A percentile compares a stretch with the other conserved stretches of the same genome.
These are phyloP conservation scores for Pyrgus malvae DNA, from an alignment of 2,888 invertebrate species.

Conservation along the genomic window DNA sequence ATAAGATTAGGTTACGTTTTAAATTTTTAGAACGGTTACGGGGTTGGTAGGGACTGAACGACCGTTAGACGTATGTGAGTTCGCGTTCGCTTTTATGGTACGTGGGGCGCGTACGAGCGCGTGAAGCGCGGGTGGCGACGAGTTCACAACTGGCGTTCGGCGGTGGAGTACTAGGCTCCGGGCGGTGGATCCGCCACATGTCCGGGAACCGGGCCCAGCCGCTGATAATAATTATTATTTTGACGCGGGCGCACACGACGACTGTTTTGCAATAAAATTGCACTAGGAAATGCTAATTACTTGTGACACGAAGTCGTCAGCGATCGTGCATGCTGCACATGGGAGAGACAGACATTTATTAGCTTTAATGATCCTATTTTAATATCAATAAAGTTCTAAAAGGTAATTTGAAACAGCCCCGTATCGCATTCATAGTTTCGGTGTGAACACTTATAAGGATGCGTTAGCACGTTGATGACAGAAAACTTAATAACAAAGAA, in stretches of 20 bases:
- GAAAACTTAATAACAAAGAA: too few relatives aligned
- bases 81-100: background rate
- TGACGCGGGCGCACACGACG: constrained; percentile 42
- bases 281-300: constrained; percentile 35
- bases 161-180: background rate
- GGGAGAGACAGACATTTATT: background rate
- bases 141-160: constrained; percentile 54
- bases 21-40: constrained; percentile 33
- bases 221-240: constrained; percentile 46
- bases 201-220: constrained; percentile 54
- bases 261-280: constrained; percentile 31
- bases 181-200: constrained; percentile 43
- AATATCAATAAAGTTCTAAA: background rate
- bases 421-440: too few relatives aligned
- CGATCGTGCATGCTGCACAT: background rate
- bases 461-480: background rate
- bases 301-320: constrained; percentile 13
- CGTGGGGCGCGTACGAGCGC: constrained; percentile 29
- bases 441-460: too few relatives aligned
- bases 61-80: constrained; percentile 1
- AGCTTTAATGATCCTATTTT: background rate
- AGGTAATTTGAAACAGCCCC: too few relatives aligned
- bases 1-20: constrained; percentile 27
- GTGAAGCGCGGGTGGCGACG: constrained; percentile 47
- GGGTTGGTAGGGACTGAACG: constrained; percentile 22